Evolutionary conservation across 1,140 invertebrate genomes (phyloP).

Genomic region (Drosophila tropicalis): DNA sequence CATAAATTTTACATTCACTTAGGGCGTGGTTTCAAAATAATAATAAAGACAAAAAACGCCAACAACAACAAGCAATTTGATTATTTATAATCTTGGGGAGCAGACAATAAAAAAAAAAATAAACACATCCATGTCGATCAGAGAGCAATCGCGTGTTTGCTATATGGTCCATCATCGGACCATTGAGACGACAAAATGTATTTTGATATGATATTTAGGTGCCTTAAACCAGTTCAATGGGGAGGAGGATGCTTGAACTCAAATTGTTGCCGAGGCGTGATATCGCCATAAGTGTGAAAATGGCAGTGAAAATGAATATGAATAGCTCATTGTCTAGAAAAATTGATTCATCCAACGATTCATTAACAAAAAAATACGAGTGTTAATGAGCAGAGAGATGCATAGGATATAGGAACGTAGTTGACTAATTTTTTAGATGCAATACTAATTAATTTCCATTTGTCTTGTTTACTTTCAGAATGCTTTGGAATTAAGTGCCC

Average conservation of each 20-base stretch:
- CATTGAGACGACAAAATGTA: not conserved
- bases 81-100: conserved; percentile 63
- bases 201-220: conserved; percentile 15
- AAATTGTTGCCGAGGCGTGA: conserved; percentile 28
- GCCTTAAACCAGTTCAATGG: conserved; percentile 11
- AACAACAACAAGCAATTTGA: conserved; percentile 51
- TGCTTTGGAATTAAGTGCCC: conserved; percentile 95
- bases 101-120: conserved; percentile 25
- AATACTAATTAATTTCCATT: conserved; percentile 12
- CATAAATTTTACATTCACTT: conserved; percentile 71
- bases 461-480: conserved; percentile 86
- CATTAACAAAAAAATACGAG: not conserved
- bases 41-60: conserved; percentile 15
- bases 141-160: conserved; percentile 11
- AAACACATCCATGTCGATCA: conserved; percentile 12
- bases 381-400: not conserved
- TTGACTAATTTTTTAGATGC: not conserved
- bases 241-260: conserved; percentile 1
- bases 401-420: not conserved
- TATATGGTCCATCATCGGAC: conserved; percentile 14
- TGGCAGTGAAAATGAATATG: not conserved
- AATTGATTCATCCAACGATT: not conserved
- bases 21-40: conserved; percentile 26
- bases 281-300: conserved; percentile 50
- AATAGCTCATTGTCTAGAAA: not conserved